phyloP scores from a whole-genome alignment of 2,888 invertebrate species.

The Rugalucina vietnamica region DNA sequence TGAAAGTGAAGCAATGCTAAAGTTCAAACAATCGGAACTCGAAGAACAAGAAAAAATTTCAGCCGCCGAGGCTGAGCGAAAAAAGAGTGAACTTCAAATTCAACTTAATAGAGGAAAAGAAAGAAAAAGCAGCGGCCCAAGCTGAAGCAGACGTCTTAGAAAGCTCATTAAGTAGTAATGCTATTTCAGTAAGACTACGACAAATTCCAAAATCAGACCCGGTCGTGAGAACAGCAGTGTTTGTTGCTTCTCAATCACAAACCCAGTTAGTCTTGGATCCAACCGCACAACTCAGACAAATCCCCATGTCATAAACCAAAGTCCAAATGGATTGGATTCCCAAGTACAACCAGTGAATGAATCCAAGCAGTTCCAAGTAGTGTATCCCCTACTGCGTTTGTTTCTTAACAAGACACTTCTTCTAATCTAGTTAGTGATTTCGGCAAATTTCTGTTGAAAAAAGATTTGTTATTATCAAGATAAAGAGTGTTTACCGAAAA shows the following conservation, averaged over 20 bases:
- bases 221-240: background rate
- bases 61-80: conserved; percentile 5
- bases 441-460: conserved; percentile 7
- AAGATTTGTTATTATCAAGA: conserved; percentile 11
- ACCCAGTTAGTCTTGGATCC: background rate
- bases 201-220: background rate
- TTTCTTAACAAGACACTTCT: background rate
- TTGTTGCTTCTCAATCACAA: background rate
- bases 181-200: background rate
- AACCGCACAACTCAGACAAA: background rate
- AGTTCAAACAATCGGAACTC: conserved; percentile 7
- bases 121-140: conserved; percentile 9
- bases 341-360: background rate
- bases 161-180: background rate
- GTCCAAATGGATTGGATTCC: background rate
- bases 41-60: conserved; percentile 8
- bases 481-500: background rate
- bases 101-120: background rate
- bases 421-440: conserved; percentile 12
- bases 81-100: conserved; percentile 27
- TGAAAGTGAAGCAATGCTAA: conserved; percentile 7
- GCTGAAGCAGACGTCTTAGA: conserved; percentile 16
- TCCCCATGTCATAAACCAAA: background rate
- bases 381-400: background rate
- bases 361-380: background rate